Evolutionary conservation across 2,113 vertebrate species (phyloP).

Genomic region (Pteropus alecto): DNA sequence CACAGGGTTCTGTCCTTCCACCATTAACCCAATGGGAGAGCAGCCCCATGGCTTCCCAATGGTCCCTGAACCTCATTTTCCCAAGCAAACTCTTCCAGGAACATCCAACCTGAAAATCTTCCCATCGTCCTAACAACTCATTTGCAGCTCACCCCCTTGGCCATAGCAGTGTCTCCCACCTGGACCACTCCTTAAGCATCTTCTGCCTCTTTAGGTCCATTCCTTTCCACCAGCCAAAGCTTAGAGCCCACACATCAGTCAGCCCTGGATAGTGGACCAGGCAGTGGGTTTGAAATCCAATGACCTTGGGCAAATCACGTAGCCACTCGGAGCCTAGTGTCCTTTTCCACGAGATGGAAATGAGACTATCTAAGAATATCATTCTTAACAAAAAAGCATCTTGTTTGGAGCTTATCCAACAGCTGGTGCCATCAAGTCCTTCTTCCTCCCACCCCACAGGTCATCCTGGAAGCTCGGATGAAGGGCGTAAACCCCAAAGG

Average conservation of each 20-base stretch:
- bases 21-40: background rate
- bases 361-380: background rate
- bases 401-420: background rate
- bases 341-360: background rate
- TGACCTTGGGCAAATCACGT: background rate
- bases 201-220: background rate
- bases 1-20: background rate
- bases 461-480: constrained; percentile 93
- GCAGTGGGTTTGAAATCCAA: background rate
- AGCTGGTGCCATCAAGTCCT: rapidly evolving
- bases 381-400: too few species aligned
- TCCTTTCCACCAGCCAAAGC: background rate
- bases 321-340: background rate
- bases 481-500: constrained; percentile 94
- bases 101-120: background rate
- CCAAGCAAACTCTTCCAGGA: background rate
- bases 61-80: background rate
- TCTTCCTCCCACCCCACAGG: constrained; percentile 75
- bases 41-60: background rate
- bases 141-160: background rate
- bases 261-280: background rate
- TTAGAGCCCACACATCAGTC: too few species aligned
- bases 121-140: background rate
- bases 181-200: background rate
- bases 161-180: background rate